Evolutionary conservation across 2,888 invertebrate genomes (phyloP).

Genomic region (Gerris lacustris): DNA sequence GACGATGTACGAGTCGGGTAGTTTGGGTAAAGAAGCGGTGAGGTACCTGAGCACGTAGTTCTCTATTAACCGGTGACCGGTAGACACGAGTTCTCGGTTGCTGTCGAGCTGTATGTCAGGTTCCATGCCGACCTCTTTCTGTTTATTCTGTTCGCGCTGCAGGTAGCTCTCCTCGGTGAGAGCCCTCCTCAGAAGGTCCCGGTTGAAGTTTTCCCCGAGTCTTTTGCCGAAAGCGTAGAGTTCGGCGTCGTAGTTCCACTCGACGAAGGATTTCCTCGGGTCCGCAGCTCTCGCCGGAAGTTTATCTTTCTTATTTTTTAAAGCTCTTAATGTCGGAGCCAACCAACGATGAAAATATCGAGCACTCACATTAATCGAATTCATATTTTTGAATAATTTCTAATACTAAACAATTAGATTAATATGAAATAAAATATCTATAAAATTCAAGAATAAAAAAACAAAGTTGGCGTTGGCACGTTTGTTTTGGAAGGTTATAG

Average conservation of each 20-base stretch:
- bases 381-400: too few relatives aligned
- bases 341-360: conserved; percentile 49
- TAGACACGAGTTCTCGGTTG: conserved; percentile 54
- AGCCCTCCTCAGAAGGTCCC: conserved; percentile 55
- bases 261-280: conserved; percentile 52
- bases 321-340: conserved; percentile 51
- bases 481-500: too few relatives aligned
- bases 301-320: conserved; percentile 48
- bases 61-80: conserved; percentile 55
- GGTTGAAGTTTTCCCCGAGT: conserved; percentile 68
- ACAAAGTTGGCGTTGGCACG: too few relatives aligned
- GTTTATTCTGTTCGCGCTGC: conserved; percentile 53
- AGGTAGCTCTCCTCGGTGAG: conserved; percentile 67
- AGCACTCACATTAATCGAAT: neutral
- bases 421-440: too few relatives aligned
- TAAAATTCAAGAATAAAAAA: too few relatives aligned
- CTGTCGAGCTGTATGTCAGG: conserved; percentile 46
- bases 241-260: conserved; percentile 49
- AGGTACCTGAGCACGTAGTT: conserved; percentile 56
- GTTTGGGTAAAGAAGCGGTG: conserved; percentile 45
- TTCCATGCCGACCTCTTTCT: conserved; percentile 56
- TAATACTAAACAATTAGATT: too few relatives aligned
- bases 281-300: conserved; percentile 44
- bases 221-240: conserved; percentile 77
- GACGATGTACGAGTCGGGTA: conserved; percentile 25